phyloP scores from a whole-genome alignment of 2,888 invertebrate genomes.

The Phortica magna region DNA sequence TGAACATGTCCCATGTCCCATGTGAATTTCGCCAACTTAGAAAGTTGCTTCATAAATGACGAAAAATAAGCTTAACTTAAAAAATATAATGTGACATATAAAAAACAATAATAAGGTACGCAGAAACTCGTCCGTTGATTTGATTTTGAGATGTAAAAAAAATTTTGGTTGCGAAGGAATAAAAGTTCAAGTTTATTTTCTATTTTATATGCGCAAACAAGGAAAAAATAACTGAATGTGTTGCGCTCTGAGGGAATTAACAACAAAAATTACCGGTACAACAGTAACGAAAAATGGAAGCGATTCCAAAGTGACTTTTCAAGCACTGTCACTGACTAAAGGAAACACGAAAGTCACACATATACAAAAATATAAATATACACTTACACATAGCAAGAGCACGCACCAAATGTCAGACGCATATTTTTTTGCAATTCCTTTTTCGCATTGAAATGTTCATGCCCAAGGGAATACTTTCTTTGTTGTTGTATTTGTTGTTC shows the following conservation, averaged over 20 bases:
- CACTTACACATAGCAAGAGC: background rate
- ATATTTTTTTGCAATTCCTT: constrained; percentile 25
- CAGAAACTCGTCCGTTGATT: background rate
- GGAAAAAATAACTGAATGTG: constrained; percentile 38
- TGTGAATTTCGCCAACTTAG: no score
- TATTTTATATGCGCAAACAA: constrained; percentile 51
- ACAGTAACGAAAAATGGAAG: constrained; percentile 50
- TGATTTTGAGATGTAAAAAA: background rate
- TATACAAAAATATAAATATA: background rate
- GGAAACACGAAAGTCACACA: background rate
- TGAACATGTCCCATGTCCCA: no score
- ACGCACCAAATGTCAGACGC: constrained; percentile 56
- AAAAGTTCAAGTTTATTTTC: constrained; percentile 46
- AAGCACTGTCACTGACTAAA: constrained; percentile 13
- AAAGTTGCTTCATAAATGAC: no score
- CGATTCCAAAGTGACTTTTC: constrained; percentile 25
- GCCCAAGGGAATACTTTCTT: constrained; percentile 54
- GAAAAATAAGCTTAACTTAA: no score
- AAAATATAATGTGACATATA: no score
- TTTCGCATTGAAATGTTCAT: constrained; percentile 60
- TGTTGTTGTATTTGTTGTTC: constrained; percentile 25
- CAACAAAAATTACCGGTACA: constrained; percentile 50
- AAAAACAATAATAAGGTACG: no score
- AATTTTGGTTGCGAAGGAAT: background rate
- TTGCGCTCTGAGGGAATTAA: constrained; percentile 51